These are phyloP conservation scores for Phrynocephalus forsythii DNA, from an alignment of 2,797 vertebrate genomes.

Conservation along the genomic window DNA sequence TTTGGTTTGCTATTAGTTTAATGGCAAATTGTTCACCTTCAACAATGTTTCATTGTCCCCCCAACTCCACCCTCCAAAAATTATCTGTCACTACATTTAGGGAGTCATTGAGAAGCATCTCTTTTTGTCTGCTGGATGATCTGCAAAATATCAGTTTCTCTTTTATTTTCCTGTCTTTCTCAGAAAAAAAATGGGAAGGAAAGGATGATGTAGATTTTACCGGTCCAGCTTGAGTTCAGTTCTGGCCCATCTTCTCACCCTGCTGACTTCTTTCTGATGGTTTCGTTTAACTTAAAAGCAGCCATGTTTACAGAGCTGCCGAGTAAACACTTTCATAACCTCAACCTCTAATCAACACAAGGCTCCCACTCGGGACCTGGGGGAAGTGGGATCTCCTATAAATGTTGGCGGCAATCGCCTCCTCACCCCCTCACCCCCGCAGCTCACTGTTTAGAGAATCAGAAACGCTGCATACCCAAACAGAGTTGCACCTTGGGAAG, in stretches of 20 bases:
- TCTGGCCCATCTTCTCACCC: neutral
- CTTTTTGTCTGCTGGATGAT: neutral
- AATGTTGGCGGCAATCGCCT: neutral
- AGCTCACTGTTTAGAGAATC: neutral
- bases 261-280: neutral
- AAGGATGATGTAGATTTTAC: neutral
- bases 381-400: neutral
- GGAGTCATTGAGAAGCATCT: neutral
- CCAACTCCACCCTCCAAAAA: no score
- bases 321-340: neutral
- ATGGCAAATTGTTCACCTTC: neutral
- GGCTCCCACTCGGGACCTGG: neutral
- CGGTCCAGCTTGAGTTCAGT: neutral
- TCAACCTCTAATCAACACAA: slow-evolving; percentile 3
- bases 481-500: neutral
- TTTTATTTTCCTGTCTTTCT: no score
- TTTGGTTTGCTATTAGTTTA: neutral
- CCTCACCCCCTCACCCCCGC: neutral
- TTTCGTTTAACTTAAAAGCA: neutral
- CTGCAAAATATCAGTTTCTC: neutral
- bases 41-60: no score
- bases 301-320: neutral
- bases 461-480: neutral
- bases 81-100: neutral
- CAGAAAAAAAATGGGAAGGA: no score